Evolutionary conservation across 2,113 vertebrate genomes (phyloP), one percentile per base, ranked within the genome.

Genomic region (Heterotilapia buettikoferi): DNA sequence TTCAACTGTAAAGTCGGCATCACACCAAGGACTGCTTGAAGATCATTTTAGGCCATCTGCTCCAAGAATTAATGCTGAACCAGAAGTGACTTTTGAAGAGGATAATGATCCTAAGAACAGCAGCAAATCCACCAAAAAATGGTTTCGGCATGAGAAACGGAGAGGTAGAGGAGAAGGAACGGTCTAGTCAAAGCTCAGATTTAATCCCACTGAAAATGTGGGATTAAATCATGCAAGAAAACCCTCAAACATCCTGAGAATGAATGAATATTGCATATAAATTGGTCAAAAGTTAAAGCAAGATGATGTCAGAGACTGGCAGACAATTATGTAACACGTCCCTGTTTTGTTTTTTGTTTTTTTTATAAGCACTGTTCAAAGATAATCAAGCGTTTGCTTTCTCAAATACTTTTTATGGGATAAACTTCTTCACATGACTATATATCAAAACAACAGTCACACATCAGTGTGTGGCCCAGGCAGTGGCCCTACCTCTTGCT

Each of bases 361-460:
- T 76, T 76, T 76, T 11, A 76, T 76, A 76, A 47, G 68, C 43
- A 76, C 43, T 19, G 71, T 50, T 76, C 71, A 76, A 76, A 47
- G 43, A 47, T 47, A 47, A 47, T 76, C 14, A 47, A 2, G 4
- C 3, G 0, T 14, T 47, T 76, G 43, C 43, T 47, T 76, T 29
- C 16, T 50, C 16, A 50, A 76, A 29, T 26, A 29, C 71, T 19
- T 73, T 29, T 47, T 29, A 50, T 7, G 43, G 40, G 24, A 47
- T 76, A 47, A 29, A 47, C 43, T 2, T 50, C 73, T 52, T 33
- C 73, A n/a, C 26, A 13, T 31, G 26, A 52, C 43, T 52, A 52
- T 78, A 50, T n/a, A 26, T 50, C 26, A 52, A n/a, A 78, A 78
- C 43, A 31, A 31, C 45, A 11, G 26, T n/a, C 26, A 3, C 73